Evolutionary conservation across 2,888 invertebrate species (phyloP).

Genomic region (Eucera pruinosa): DNA sequence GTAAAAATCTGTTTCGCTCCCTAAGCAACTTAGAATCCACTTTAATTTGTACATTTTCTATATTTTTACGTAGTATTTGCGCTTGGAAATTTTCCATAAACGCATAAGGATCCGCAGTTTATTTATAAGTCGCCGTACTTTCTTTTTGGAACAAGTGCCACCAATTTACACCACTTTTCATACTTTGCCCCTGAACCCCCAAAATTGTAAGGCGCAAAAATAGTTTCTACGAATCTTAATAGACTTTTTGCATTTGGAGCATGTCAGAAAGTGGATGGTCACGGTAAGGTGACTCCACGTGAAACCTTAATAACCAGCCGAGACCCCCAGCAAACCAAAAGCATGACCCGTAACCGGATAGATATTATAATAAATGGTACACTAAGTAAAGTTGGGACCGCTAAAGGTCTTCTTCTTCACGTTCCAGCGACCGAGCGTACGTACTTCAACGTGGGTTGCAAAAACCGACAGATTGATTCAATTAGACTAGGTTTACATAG

Average conservation of each 20-base stretch:
- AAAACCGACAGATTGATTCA: constrained; percentile 10
- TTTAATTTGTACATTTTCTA: too few species aligned
- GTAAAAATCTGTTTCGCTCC: too few species aligned
- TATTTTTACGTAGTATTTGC: too few species aligned
- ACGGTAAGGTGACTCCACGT: constrained; percentile 70
- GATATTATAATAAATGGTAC: constrained; percentile 70
- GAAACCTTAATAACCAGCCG: constrained; percentile 77
- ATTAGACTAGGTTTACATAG: constrained; percentile 18
- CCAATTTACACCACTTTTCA: too few species aligned
- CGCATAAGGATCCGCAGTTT: too few species aligned
- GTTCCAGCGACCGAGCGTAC: constrained; percentile 28
- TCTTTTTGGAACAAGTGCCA: too few species aligned
- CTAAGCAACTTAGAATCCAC: too few species aligned
- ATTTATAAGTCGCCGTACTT: too few species aligned
- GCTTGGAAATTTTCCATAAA: too few species aligned
- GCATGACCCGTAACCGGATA: constrained; percentile 76
- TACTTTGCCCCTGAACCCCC: too few species aligned
- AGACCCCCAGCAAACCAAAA: constrained; percentile 72
- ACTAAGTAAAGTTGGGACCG: constrained; percentile 48
- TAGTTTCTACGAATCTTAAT: constrained; percentile 11
- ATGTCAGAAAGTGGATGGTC: constrained; percentile 35
- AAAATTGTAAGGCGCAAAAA: not conserved
- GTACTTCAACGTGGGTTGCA: constrained; percentile 4
- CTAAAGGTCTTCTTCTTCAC: constrained; percentile 63
- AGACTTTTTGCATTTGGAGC: not conserved